Base-by-base conservation (phyloP, 1,140 invertebrate genomes). In the Cyrtorhinus lividipennis region DNA sequence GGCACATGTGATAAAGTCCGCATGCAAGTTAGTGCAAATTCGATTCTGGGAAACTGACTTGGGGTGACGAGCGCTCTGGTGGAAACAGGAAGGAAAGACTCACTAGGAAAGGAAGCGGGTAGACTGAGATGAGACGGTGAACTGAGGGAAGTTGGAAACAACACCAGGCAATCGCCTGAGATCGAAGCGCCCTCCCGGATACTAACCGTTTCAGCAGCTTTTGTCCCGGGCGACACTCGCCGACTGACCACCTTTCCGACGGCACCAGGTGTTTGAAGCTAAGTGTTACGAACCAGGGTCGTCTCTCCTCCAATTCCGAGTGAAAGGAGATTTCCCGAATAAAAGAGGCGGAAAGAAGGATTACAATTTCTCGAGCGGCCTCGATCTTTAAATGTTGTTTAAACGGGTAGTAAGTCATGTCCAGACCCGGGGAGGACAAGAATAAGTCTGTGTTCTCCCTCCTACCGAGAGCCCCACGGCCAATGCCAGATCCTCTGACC, bases 341-440 rank as follows among this genome's bases (percentile, higher is more conserved):
- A 15, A 8, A 5, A 38, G 5, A 38, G 12, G 48, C 20, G 8
- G 48, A 20, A 53, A 53, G 48, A 53, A 20, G 10, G 5, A 10
- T 13, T 10, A 13, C 20, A 5, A 20, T 5, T 15, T 53, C 5
- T 10, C 18, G 48, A 20, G 48, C 10, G 48, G 18, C 10, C 5
- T 15, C 10, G 48, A 5, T 53, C 20, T 22, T 12, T 15, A 20
- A 8, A 53, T 53, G 48, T 53, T 53, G 10, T 53, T 53, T 20
- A 53, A 53, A 53, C 48, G 48, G 48, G 5, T 53, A 53, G 48
- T 53, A 53, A 53, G 20, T 22, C 10, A 53, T 53, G 48, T 53
- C 48, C 48, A 53, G 48, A 53, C 48, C 48, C 48, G 48, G 30
- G 48, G 48, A 53, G 48, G 5, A 53, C 48, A 20, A 22, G 20